Conservation (phyloP, 2,888 invertebrate species). For the Ormyrus labotus region DNA sequence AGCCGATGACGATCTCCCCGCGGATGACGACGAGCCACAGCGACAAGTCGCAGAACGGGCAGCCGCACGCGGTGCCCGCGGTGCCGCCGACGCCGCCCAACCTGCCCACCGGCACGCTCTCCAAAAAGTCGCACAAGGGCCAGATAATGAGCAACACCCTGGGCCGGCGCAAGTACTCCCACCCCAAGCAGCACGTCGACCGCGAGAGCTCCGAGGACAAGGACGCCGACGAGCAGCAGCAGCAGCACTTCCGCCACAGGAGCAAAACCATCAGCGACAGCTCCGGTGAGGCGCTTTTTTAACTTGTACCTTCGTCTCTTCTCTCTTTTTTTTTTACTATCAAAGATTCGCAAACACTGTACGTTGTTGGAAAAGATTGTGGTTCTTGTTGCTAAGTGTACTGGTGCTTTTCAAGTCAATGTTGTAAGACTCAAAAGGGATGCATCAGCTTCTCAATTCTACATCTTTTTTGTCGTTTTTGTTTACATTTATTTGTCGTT, state of each 20-base stretch:
- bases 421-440: no score
- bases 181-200: slow-evolving; percentile 83
- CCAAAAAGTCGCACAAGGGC: slow-evolving; percentile 89
- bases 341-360: slow-evolving; percentile 30
- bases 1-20: slow-evolving; percentile 70
- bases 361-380: slow-evolving; percentile 38
- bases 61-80: slow-evolving; percentile 29
- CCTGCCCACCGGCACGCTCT: slow-evolving; percentile 73
- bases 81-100: slow-evolving; percentile 54
- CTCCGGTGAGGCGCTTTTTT: slow-evolving; percentile 78
- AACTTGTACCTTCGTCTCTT: background rate
- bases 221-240: slow-evolving; percentile 81
- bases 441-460: no score
- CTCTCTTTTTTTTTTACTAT: background rate
- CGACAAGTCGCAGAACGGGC: slow-evolving; percentile 69
- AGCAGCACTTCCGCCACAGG: slow-evolving; percentile 78
- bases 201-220: slow-evolving; percentile 88
- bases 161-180: slow-evolving; percentile 70
- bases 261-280: slow-evolving; percentile 95
- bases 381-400: slow-evolving; percentile 3
- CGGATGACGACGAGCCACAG: slow-evolving; percentile 72
- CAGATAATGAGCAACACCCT: slow-evolving; percentile 81
- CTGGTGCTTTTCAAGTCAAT: no score
- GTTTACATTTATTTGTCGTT: no score
- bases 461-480: no score